Conservation (phyloP, 2,888 invertebrate species). For the Charanyca ferruginea region DNA sequence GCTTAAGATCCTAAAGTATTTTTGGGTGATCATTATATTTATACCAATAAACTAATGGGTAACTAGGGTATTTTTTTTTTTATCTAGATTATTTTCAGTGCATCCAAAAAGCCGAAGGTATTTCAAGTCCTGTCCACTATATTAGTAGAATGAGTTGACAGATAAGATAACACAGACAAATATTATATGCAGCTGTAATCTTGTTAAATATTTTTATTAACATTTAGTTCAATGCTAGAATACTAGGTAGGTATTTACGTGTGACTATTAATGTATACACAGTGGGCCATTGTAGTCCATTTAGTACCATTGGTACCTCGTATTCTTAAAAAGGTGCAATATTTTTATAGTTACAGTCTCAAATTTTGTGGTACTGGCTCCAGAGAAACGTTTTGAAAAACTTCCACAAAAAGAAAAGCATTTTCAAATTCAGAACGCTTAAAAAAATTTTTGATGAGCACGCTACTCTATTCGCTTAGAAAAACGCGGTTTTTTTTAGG, state of each 20-base stretch:
- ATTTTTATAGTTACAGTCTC: too few relatives aligned
- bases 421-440: too few relatives aligned
- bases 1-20: too few relatives aligned
- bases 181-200: conserved; percentile 55
- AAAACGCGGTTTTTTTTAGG: neutral
- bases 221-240: conserved; percentile 31
- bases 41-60: too few relatives aligned
- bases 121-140: conserved; percentile 43
- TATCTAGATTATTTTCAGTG: neutral
- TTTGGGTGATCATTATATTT: too few relatives aligned
- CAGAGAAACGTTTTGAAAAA: too few relatives aligned
- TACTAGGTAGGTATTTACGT: neutral
- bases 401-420: too few relatives aligned
- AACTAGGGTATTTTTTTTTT: too few relatives aligned
- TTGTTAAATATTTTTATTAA: conserved; percentile 55
- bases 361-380: too few relatives aligned
- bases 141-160: conserved; percentile 23
- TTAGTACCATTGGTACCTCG: neutral
- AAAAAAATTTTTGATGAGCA: too few relatives aligned
- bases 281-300: neutral
- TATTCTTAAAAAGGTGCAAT: neutral
- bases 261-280: neutral
- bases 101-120: conserved; percentile 29
- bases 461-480: too few relatives aligned
- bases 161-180: conserved; percentile 58